Evolutionary conservation across 2,113 vertebrate genomes (phyloP).

Genomic region (Pionites leucogaster): DNA sequence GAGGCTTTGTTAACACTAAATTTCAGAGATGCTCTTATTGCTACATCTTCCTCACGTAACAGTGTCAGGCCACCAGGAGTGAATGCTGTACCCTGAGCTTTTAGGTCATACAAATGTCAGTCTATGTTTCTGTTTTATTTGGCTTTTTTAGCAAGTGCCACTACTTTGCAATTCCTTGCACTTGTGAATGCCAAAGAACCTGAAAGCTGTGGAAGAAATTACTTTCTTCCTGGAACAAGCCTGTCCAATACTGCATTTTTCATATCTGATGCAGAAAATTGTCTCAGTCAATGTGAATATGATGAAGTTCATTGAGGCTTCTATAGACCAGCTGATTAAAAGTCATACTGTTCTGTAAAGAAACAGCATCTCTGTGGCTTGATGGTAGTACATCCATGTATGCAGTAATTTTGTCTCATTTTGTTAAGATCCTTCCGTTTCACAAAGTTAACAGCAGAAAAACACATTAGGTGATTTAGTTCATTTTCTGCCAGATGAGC

Average conservation of each 20-base stretch:
- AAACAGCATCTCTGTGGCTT: background rate
- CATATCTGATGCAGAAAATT: background rate
- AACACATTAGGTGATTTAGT: background rate
- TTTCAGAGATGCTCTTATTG: background rate
- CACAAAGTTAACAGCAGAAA: background rate
- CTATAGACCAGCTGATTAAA: background rate
- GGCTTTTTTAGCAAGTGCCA: background rate
- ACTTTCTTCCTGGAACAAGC: background rate
- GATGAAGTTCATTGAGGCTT: background rate
- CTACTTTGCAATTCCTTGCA: background rate
- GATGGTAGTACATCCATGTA: background rate
- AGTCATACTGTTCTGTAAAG: background rate
- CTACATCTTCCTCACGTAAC: background rate
- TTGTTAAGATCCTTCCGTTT: background rate
- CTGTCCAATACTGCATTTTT: background rate
- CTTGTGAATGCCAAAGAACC: background rate
- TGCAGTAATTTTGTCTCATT: background rate
- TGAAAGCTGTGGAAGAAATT: background rate
- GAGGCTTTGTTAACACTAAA: background rate
- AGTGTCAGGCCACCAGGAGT: background rate
- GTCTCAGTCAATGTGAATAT: background rate
- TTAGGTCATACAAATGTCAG: background rate
- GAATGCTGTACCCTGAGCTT: background rate
- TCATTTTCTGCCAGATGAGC: background rate
- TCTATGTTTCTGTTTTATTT: background rate